Evolutionary conservation across 2,888 invertebrate genomes (phyloP).

Genomic region (Acleris cristana): DNA sequence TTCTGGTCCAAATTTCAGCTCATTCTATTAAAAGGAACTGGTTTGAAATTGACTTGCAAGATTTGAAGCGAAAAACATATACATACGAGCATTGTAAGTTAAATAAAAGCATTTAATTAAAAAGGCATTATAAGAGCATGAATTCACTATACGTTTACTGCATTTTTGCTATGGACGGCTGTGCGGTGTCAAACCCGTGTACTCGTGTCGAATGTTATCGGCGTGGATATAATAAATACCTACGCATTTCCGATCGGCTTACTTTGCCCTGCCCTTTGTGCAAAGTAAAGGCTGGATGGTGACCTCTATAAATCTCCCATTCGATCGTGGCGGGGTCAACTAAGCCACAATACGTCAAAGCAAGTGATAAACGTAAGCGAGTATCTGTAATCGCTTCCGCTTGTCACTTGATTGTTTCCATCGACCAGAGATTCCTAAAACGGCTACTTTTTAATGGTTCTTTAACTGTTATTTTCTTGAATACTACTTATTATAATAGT

Average conservation of each 20-base stretch:
- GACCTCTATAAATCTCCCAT: slow-evolving; percentile 73
- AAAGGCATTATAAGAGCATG: too few species aligned
- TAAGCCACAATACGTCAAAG: slow-evolving; percentile 50
- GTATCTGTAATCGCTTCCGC: not conserved
- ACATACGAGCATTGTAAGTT: too few species aligned
- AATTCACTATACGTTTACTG: too few species aligned
- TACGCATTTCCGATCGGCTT: slow-evolving; percentile 46
- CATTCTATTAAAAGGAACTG: too few species aligned
- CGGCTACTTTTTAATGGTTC: too few species aligned
- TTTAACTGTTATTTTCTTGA: too few species aligned
- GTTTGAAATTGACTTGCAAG: too few species aligned
- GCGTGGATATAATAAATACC: slow-evolving; percentile 48
- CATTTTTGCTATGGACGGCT: too few species aligned
- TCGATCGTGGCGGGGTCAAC: slow-evolving; percentile 59
- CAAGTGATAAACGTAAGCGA: slow-evolving; percentile 40
- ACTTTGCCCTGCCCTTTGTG: slow-evolving; percentile 53
- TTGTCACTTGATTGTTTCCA: not conserved
- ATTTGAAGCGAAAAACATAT: too few species aligned
- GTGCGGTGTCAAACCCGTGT: not conserved
- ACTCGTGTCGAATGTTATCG: slow-evolving; percentile 15
- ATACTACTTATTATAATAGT: too few species aligned
- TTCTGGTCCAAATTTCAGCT: too few species aligned
- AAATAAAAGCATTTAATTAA: too few species aligned
- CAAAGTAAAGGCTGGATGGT: slow-evolving; percentile 56
- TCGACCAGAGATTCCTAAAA: not conserved